Conservation (phyloP, 64 coral and sea anemone genomes). For the Dendrophyllia cribrosa region DNA sequence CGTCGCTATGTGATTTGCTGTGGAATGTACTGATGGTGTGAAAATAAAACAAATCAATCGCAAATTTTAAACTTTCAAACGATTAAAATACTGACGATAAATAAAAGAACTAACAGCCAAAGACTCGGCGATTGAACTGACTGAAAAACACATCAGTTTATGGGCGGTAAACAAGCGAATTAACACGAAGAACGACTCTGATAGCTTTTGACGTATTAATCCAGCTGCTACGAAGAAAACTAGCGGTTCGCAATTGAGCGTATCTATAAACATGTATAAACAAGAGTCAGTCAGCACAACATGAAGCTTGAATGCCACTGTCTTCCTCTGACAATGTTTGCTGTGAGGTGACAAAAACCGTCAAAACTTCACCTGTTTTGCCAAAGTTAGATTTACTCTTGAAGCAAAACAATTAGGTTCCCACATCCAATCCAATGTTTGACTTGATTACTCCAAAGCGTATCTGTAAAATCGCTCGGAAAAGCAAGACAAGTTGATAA, state of each 20-base stretch:
- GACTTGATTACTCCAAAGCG: too few relatives aligned
- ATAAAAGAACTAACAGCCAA: too few relatives aligned
- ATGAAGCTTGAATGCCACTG: background rate
- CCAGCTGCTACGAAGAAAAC: background rate
- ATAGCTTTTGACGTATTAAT: background rate
- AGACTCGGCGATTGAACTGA: too few relatives aligned
- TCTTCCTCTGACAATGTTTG: background rate
- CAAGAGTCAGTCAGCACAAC: background rate
- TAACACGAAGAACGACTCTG: background rate
- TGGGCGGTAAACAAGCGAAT: background rate
- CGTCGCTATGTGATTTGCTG: background rate
- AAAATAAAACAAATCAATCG: background rate
- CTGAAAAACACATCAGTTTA: too few relatives aligned
- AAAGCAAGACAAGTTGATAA: too few relatives aligned
- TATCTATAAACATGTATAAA: background rate
- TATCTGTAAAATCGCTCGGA: too few relatives aligned
- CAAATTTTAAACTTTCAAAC: too few relatives aligned
- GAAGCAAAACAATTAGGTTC: background rate
- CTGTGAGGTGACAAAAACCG: background rate
- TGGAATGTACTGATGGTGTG: constrained; percentile 26
- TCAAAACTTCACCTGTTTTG: background rate
- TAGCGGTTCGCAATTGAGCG: background rate
- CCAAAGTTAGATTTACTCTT: background rate
- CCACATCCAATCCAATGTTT: background rate
- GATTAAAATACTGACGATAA: too few relatives aligned